Evolutionary conservation across 2,888 invertebrate species (phyloP).

Genomic region (Acrobasis consociella): DNA sequence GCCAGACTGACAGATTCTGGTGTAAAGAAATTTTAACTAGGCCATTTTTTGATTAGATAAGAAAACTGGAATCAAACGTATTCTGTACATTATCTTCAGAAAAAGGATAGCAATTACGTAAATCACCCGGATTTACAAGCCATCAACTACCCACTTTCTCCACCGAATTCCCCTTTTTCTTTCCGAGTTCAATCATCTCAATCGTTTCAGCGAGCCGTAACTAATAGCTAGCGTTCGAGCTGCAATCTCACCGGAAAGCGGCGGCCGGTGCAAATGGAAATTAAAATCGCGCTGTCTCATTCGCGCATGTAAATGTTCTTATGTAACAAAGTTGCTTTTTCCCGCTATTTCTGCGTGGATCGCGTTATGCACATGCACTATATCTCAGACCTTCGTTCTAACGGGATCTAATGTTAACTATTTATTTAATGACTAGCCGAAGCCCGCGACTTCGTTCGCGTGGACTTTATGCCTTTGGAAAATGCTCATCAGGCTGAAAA

Average conservation of each 20-base stretch:
- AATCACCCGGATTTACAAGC: not conserved
- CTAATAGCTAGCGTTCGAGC: not conserved
- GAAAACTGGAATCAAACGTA: too few relatives aligned
- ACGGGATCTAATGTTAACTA: too few relatives aligned
- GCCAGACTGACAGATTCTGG: too few relatives aligned
- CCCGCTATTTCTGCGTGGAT: not conserved
- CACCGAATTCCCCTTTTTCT: not conserved
- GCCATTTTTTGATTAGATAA: too few relatives aligned
- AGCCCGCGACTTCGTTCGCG: too few relatives aligned
- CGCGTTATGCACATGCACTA: not conserved
- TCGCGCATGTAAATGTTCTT: not conserved
- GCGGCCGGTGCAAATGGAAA: conserved; percentile 4
- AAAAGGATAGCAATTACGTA: not conserved
- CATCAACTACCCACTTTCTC: not conserved
- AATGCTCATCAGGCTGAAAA: too few relatives aligned
- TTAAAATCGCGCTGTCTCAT: conserved; percentile 2
- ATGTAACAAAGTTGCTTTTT: not conserved
- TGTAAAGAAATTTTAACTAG: too few relatives aligned
- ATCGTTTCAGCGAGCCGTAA: conserved; percentile 11
- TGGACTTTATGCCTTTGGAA: too few relatives aligned
- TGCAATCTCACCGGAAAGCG: not conserved
- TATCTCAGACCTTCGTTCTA: too few relatives aligned
- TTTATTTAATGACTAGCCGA: too few relatives aligned
- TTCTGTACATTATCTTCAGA: too few relatives aligned
- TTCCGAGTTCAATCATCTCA: conserved; percentile 4